Base-by-base conservation (phyloP, 2,113 vertebrate genomes). In the Gopherus evgoodei region DNA sequence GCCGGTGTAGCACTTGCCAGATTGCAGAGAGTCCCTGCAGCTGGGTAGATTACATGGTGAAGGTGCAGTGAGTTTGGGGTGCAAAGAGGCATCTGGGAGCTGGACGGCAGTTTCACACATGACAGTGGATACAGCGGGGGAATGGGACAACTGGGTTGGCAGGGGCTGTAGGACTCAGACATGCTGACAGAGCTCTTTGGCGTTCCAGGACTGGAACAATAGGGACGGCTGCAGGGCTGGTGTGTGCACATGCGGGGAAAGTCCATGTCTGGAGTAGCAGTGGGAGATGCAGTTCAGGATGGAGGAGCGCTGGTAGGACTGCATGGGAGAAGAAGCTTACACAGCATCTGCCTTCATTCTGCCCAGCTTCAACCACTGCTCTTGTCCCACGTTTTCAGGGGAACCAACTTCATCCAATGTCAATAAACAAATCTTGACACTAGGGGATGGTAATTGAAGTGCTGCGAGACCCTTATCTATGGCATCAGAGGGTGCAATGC, bases 351-450 rank as follows among this genome's bases (percentile, higher is more conserved):
- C 81, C 62, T 80, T 59, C 11, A 9, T 35, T 19, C 52, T 78
- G 4, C 78, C 27, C 8, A 24, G 87, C 44, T 19, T 6, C 35
- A 50, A 11, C 59, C 78, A 31, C 35, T 1, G 9, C 87, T 35
- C 25, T 11, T 79, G 91, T 53, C 65, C 6, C 75, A 24, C 87
- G 59, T 88, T 91, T 86, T 52, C 80, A 17, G 81, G 83, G 22
- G 52, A 81, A 52, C 87, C 89, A 62, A n/a, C 50, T 93, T 88
- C 57, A 31, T 92, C 82, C 95, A 87, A 90, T 97, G 93, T 93
- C 95, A 97, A 98, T 94, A 98, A 96, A 92, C 95, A 97, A 91
- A 93, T 92, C 87, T 91, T 57, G 93, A 81, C 49, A 90, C 62
- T 59, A 49, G 16, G 38, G 75, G 53, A 53, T 83, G 31, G 96